Conservation (phyloP, 2,888 invertebrate species). For the Dryococelus australis region DNA sequence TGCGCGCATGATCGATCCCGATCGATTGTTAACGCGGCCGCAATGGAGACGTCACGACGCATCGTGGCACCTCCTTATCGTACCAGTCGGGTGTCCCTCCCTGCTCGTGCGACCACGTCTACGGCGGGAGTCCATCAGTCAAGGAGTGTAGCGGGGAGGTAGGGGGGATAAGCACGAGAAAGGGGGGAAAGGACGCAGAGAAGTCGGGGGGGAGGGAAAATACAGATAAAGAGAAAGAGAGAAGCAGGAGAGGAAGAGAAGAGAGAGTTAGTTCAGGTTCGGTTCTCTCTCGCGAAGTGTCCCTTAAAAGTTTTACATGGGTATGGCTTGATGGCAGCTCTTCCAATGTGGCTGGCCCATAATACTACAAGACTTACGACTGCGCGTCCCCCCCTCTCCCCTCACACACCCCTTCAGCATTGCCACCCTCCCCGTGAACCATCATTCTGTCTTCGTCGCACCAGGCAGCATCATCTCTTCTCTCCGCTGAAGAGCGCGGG, state of each 20-base stretch:
- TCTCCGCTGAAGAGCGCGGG: not conserved
- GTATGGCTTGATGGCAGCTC: slow-evolving; percentile 70
- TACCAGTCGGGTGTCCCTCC: not conserved
- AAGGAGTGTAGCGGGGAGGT: not conserved
- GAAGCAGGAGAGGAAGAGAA: slow-evolving; percentile 24
- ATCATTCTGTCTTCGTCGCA: slow-evolving; percentile 36
- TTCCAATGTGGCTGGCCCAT: slow-evolving; percentile 72
- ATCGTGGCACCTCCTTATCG: not conserved
- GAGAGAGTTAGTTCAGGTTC: slow-evolving; percentile 36
- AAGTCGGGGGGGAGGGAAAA: slow-evolving; percentile 20
- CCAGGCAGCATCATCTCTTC: slow-evolving; percentile 1
- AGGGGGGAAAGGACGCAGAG: slow-evolving; percentile 13
- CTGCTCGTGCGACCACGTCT: not conserved
- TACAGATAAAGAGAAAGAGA: not conserved
- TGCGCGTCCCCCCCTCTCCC: slow-evolving; percentile 57
- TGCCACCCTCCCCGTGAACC: not conserved
- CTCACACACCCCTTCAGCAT: not conserved
- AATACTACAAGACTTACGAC: slow-evolving; percentile 69
- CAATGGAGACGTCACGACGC: not conserved
- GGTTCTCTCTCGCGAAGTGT: slow-evolving; percentile 42
- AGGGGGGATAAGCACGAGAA: not conserved
- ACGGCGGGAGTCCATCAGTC: slow-evolving; percentile 22
- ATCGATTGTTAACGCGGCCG: not conserved
- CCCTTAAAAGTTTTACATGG: slow-evolving; percentile 50
- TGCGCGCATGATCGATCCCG: not conserved